Base-by-base conservation (phyloP, 2,797 vertebrate genomes). In the Sarcoramphus papa region DNA sequence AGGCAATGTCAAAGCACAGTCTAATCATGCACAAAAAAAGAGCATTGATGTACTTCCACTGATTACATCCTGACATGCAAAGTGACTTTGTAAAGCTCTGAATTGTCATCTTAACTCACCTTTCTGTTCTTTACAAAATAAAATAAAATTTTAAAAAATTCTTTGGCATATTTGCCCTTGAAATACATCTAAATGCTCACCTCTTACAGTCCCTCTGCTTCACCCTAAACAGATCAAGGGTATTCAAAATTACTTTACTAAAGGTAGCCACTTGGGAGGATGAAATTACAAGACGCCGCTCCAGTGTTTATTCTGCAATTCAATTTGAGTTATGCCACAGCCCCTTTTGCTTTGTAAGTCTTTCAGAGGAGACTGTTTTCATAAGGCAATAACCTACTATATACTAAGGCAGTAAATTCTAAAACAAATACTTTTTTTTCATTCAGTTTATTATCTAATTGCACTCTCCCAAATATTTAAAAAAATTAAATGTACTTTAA, bases 1-100 rank as follows among this genome's bases (percentile, higher is more conserved):
- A 48, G 90, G 54, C 51, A 94, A 92, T 43, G 93, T 82, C 93
- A 97, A 92, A 95, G 41, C 53, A 78, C 54, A 87, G n/a, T 19
- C 78, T 77, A 91, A 91, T 74, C 53, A 70, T 0, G 0, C 30
- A 95, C 24, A 57, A 85, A 59, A 95, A 97, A 74, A 72, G 9
- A 81, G n/a, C 80, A 95, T 0, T 83, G 50, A 76, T 70, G 43
- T 53, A 77, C 68, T 93, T 87, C 65, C 63, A 41, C 73, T 80
- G 88, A 92, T 41, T 69, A 86, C 22, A 47, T 7, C 45, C 12
- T 86, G 53, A 91, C 79, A 92, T 3, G 51, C 21, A 72, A 82
- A 93, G 53, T 47, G 51, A 68, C 72, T 95, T 91, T 88, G 59
- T 69, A 93, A 92, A 92, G 78, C 81, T 75, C 69, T 82, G 56